A percentile compares a stretch with the other conserved stretches of the same genome.
Evolutionary conservation across 2,113 vertebrate genomes (phyloP).

Genomic region (Crotalus horridus): DNA sequence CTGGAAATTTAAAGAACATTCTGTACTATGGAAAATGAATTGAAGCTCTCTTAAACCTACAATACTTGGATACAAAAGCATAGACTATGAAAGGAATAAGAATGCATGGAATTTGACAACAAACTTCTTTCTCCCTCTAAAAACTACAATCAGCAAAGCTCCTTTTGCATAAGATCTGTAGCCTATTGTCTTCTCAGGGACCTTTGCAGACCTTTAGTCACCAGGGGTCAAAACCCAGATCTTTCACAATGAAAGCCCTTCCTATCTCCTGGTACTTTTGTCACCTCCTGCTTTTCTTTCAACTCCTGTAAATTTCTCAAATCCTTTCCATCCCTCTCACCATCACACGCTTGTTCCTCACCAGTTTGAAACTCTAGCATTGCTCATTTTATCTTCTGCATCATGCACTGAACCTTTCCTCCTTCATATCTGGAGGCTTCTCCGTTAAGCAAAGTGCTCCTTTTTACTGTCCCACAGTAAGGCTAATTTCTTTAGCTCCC

Average conservation of each 20-base stretch:
- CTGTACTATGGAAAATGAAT: not conserved
- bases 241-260: constrained; percentile 1
- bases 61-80: not conserved
- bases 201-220: constrained; percentile 4
- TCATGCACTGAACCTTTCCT: not conserved
- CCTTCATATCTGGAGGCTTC: not conserved
- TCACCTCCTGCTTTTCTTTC: constrained; percentile 12
- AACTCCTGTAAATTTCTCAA: not conserved
- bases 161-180: not conserved
- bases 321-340: not conserved
- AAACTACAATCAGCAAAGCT: not conserved
- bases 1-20: not conserved
- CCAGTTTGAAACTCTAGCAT: not conserved
- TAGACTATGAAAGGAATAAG: not conserved
- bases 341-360: not conserved
- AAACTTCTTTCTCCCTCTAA: not conserved
- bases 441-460: not conserved
- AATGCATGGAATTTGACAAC: not conserved
- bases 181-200: not conserved
- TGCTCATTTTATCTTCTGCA: not conserved
- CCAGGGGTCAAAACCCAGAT: not conserved
- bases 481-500: not conserved
- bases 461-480: not conserved
- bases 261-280: constrained; percentile 4
- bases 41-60: not conserved